phyloP scores from a whole-genome alignment of 2,888 invertebrate genomes.

The Cinara cedri region DNA sequence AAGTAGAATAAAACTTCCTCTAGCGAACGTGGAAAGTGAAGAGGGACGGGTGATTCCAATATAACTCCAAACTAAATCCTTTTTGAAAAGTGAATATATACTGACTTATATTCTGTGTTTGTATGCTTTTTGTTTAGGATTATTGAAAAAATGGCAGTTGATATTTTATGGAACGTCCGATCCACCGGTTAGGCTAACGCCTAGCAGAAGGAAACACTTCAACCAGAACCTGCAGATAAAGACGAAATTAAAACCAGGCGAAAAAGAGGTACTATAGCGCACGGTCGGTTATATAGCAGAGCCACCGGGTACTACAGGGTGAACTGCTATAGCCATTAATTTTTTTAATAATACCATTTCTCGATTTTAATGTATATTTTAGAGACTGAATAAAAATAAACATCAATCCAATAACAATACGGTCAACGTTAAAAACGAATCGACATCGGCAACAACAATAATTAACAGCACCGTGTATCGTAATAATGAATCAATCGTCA shows the following conservation, averaged over 20 bases:
- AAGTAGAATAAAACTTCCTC: no score
- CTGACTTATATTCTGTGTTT: no score
- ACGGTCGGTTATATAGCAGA: constrained; percentile 13
- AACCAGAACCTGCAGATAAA: not conserved
- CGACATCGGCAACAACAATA: not conserved
- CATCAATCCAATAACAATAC: no score
- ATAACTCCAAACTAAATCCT: no score
- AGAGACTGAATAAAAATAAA: constrained; percentile 23
- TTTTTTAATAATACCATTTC: not conserved
- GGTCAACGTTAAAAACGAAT: not conserved
- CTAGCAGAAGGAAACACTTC: constrained; percentile 25
- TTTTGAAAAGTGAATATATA: no score
- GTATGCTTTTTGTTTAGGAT: constrained; percentile 67
- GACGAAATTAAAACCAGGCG: constrained; percentile 28
- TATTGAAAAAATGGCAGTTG: constrained; percentile 93
- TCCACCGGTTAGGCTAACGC: constrained; percentile 76
- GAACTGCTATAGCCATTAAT: not conserved
- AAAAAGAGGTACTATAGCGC: constrained; percentile 53
- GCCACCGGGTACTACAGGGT: constrained; percentile 37
- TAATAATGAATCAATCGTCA: not conserved
- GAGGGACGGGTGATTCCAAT: no score
- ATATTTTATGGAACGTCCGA: constrained; percentile 93
- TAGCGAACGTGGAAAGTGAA: no score
- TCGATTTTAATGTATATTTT: not conserved
- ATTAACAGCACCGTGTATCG: not conserved